Evolutionary conservation across 2,797 vertebrate genomes (phyloP).

Genomic region (Hypotaenidia philippensis): DNA sequence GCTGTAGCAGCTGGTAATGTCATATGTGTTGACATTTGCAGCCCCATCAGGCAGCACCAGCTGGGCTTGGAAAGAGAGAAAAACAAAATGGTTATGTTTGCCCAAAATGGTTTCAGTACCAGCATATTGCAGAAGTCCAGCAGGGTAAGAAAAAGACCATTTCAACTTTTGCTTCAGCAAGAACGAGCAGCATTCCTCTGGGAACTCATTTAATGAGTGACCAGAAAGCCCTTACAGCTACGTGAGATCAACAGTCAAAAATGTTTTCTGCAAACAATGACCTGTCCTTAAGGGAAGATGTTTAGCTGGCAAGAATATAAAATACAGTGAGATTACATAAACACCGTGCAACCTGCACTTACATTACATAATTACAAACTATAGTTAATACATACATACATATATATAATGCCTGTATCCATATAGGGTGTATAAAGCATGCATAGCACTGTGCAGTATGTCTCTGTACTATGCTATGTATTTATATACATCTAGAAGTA

Average conservation of each 20-base stretch:
- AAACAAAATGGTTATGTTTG: background rate
- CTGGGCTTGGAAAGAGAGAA: background rate
- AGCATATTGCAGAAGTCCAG: background rate
- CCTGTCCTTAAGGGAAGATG: background rate
- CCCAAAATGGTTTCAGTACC: background rate
- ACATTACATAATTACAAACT: background rate
- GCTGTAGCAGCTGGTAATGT: background rate
- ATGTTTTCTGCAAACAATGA: background rate
- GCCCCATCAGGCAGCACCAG: background rate
- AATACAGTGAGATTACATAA: background rate
- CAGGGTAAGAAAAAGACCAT: background rate
- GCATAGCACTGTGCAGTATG: background rate
- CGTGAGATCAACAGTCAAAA: constrained; percentile 15
- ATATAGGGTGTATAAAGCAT: rapidly evolving
- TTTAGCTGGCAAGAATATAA: background rate
- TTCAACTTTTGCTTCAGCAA: background rate
- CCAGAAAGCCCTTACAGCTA: background rate
- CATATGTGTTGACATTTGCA: background rate
- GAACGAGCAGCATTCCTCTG: background rate
- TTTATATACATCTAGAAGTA: background rate
- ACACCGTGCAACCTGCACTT: background rate
- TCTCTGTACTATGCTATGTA: background rate
- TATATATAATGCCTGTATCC: background rate
- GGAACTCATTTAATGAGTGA: constrained; percentile 30
- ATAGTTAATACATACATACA: background rate